phyloP scores from a whole-genome alignment of 2,797 vertebrate genomes.

The Gallinago solitaria region DNA sequence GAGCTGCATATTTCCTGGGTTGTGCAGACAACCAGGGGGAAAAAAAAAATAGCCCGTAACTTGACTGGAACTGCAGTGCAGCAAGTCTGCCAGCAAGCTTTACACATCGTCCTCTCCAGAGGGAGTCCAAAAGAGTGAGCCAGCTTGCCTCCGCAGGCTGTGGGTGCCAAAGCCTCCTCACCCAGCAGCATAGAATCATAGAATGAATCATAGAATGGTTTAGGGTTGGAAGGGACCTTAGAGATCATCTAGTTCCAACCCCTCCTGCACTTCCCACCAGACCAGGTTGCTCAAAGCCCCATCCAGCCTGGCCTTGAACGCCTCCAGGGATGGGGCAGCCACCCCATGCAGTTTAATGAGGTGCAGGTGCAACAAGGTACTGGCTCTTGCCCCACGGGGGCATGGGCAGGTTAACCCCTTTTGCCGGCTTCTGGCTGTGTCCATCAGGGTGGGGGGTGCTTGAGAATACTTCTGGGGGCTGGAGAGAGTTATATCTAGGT shows the following conservation, averaged over 20 bases:
- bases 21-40: not conserved
- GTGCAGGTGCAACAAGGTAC: not conserved
- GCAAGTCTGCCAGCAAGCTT: slow-evolving; percentile 44
- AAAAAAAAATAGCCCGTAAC: not conserved
- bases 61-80: slow-evolving; percentile 59
- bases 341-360: not conserved
- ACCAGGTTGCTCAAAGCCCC: too few relatives aligned
- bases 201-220: too few relatives aligned
- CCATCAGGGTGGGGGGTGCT: not conserved
- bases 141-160: not conserved
- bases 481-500: not conserved
- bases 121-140: not conserved
- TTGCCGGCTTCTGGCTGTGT: accelerated
- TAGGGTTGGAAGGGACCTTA: too few relatives aligned
- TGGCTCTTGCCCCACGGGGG: not conserved
- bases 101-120: not conserved
- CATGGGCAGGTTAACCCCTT: not conserved
- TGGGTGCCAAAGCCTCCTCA: not conserved
- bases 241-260: too few relatives aligned
- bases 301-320: too few relatives aligned
- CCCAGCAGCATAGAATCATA: not conserved
- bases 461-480: not conserved
- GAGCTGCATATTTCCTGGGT: not conserved
- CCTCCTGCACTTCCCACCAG: too few relatives aligned
- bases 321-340: too few relatives aligned